A percentile compares a stretch with the other conserved stretches of the same genome.
These are phyloP conservation scores for Lycocerus yunnanus DNA, from an alignment of 2,888 invertebrate genomes.

Conservation along the genomic window DNA sequence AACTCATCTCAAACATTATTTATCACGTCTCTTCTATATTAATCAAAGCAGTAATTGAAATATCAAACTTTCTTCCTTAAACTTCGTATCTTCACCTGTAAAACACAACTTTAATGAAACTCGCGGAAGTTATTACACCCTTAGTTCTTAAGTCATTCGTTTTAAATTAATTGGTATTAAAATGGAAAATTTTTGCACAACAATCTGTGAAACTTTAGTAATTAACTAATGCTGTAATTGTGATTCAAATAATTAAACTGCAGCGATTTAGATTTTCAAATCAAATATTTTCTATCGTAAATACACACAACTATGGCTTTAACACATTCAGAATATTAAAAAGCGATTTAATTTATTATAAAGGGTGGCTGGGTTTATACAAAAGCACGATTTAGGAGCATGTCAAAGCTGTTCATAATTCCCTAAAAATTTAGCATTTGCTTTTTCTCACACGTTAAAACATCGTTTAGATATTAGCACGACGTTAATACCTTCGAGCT, in stretches of 20 bases:
- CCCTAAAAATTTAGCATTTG: background rate
- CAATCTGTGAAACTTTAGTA: constrained; percentile 15
- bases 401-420: background rate
- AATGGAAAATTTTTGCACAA: constrained; percentile 22
- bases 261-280: background rate
- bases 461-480: background rate
- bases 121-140: constrained; percentile 33
- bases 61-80: constrained; percentile 37
- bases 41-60: constrained; percentile 33
- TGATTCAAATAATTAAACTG: background rate
- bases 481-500: background rate
- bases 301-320: background rate
- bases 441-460: background rate
- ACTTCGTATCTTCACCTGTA: constrained; percentile 36
- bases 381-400: background rate
- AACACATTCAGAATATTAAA: background rate
- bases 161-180: constrained; percentile 34
- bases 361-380: constrained; percentile 1
- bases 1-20: constrained; percentile 27
- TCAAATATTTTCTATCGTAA: background rate
- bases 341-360: background rate
- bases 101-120: constrained; percentile 33
- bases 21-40: constrained; percentile 27
- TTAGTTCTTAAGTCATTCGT: constrained; percentile 36
- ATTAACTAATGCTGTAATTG: background rate